A percentile compares a stretch with the other conserved stretches of the same genome.
Evolutionary conservation across 2,113 vertebrate species (phyloP).

Genomic region (Erythrolamprus reginae): DNA sequence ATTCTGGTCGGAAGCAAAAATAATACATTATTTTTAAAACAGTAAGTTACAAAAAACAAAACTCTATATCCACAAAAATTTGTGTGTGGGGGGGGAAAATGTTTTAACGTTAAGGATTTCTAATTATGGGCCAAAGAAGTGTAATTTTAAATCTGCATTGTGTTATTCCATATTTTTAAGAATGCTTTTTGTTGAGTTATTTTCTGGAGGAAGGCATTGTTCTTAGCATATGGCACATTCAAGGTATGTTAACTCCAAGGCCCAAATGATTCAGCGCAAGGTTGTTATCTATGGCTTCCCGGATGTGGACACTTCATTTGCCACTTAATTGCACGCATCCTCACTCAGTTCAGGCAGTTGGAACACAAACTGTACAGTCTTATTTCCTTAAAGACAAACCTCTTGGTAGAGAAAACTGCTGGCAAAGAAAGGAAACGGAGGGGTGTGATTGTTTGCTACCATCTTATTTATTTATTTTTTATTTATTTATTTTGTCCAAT

Average conservation of each 20-base stretch:
- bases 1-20: not conserved
- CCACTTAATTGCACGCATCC: conserved; percentile 38
- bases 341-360: not conserved
- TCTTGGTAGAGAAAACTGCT: not conserved
- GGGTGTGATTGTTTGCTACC: no score
- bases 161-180: conserved; percentile 42
- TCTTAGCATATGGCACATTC: conserved; percentile 34
- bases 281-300: conserved; percentile 36
- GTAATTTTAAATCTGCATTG: conserved; percentile 28
- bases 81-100: conserved; percentile 43
- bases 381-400: conserved; percentile 8
- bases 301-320: conserved; percentile 37
- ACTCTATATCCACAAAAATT: conserved; percentile 31
- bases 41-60: not conserved
- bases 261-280: conserved; percentile 57
- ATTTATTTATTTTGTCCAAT: no score
- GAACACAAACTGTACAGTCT: conserved; percentile 14
- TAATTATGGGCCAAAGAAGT: not conserved
- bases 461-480: no score
- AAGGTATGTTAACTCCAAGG: conserved; percentile 51
- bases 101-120: conserved; percentile 9
- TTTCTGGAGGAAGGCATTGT: conserved; percentile 42
- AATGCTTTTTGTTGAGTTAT: conserved; percentile 42
- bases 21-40: not conserved
- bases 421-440: not conserved